Conservation (phyloP, 2,113 vertebrate genomes). For the Pterocles gutturalis region DNA sequence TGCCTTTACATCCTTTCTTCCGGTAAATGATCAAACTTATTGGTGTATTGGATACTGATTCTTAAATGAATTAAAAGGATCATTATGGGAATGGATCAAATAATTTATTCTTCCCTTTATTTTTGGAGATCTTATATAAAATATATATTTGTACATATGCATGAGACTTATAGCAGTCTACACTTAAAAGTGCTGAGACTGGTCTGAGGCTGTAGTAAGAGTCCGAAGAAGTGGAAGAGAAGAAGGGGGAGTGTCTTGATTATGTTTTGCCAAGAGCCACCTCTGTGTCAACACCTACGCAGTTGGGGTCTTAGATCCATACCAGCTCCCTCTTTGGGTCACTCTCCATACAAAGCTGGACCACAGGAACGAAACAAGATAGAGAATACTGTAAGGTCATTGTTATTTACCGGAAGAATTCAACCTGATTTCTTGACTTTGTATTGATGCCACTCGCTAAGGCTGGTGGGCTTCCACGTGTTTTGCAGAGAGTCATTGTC, state of each 20-base stretch:
- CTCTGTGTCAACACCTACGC: neutral
- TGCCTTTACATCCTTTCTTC: neutral
- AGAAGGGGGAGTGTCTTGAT: neutral
- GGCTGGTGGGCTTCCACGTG: neutral
- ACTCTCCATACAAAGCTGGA: neutral
- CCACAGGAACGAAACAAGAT: neutral
- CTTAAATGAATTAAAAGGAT: neutral
- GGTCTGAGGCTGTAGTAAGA: neutral
- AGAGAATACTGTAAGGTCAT: neutral
- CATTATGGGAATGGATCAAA: neutral
- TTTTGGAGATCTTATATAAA: neutral
- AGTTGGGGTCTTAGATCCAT: neutral
- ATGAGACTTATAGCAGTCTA: neutral
- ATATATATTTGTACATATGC: neutral
- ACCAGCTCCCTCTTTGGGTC: neutral
- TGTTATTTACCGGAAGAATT: neutral
- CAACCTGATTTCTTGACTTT: neutral
- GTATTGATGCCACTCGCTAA: accelerated
- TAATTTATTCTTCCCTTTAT: neutral
- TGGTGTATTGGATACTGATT: neutral
- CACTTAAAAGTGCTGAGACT: neutral
- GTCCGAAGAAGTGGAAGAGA: neutral
- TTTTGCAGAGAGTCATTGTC: neutral
- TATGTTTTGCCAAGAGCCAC: neutral
- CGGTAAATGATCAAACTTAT: neutral